A percentile compares a stretch with the other conserved stretches of the same genome.
Evolutionary conservation across 1,140 invertebrate genomes (phyloP).

Genomic region (Pteromalus puparum): DNA sequence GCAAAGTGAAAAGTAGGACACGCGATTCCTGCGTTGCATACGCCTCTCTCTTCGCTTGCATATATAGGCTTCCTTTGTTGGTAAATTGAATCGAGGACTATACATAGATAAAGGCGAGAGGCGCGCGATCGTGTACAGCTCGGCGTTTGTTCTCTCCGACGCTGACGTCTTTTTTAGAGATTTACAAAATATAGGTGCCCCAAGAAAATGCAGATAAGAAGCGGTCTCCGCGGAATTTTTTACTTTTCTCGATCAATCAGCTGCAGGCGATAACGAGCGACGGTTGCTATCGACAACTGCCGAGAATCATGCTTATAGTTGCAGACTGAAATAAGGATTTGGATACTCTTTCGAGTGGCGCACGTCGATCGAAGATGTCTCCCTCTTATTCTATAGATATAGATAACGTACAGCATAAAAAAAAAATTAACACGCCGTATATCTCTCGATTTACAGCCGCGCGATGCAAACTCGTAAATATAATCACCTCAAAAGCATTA

Average conservation of each 20-base stretch:
- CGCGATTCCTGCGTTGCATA: background rate
- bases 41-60: background rate
- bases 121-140: background rate
- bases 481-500: background rate
- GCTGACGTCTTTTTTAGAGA: background rate
- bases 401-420: no score
- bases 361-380: no score
- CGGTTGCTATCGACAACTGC: background rate
- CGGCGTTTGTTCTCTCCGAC: background rate
- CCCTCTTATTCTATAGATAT: no score
- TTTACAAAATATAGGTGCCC: background rate
- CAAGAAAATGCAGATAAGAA: background rate
- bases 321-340: no score
- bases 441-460: no score
- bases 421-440: no score
- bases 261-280: background rate
- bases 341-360: no score
- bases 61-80: background rate
- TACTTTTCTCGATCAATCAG: background rate
- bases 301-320: no score
- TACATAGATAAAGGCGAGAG: background rate
- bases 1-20: slow-evolving; percentile 2
- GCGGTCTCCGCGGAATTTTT: background rate
- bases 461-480: background rate
- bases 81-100: slow-evolving; percentile 1